Evolutionary conservation across 2,888 invertebrate species (phyloP), one percentile per base, ranked within the genome.

Genomic region (Dicyrtoma fusca): DNA sequence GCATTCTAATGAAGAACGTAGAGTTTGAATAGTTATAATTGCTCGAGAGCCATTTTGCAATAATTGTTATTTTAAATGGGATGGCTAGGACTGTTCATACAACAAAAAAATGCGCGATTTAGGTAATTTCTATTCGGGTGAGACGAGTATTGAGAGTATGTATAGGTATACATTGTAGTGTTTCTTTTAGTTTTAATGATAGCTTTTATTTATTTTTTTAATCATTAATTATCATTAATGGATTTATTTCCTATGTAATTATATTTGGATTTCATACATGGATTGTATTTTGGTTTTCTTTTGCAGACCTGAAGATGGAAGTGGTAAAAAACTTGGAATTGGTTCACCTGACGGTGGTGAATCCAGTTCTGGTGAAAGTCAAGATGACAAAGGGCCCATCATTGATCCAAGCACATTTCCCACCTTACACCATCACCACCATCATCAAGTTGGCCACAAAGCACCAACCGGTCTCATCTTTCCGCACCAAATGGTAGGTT

Each of bases 301-400:
- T 74, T 74, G n/a, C 71, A 80, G 80, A 69, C 76, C 79, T 69
- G 80, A 80, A 55, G 80, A 80, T 73, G 79, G 80, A 21, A 77
- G 75, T 69, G 78, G 78, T 21, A 80, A 80, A 62, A 80, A 80
- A 72, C 73, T 78, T 68, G 80, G 79, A 61, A 65, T 78, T 25
- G 80, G 79, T 14, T 80, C 80, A 71, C 79, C 80, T 19, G 80
- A 78, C 62, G 78, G 76, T 10, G 77, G 77, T 14, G 80, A 80
- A 69, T 79, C 79, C 23, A 78, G 78, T 75, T 79, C 79, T 74
- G 78, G 76, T 74, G 79, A 80, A 77, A 78, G 78, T 75, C 76
- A 77, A 68, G 79, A 79, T 57, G 80, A 79, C 70, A 77, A 78
- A 66, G 66, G 71, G 51, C 17, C 45, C 21, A 55, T 74, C 8